Evolutionary conservation across 2,888 invertebrate species (phyloP), one percentile per base, ranked within the genome.

Genomic region (Tineola bisselliella): DNA sequence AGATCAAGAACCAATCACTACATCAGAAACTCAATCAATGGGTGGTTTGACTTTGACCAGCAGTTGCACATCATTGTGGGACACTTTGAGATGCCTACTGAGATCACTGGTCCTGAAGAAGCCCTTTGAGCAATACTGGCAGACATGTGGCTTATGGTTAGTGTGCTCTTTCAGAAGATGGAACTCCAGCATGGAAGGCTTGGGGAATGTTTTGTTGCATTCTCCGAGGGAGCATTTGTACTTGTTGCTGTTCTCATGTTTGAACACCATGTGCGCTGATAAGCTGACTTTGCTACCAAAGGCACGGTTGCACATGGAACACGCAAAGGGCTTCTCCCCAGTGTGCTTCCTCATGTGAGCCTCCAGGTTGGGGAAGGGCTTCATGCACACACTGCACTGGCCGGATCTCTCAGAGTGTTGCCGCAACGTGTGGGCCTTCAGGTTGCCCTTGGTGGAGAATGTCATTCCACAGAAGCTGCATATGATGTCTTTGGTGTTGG

Each of bases 321-420:
- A 88, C 0, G 69, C 64, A 65, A 76, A 84, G 0, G 84, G 84
- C 54, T 77, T 88, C 64, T 89, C 89, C 0, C 89, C 90, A 0
- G 88, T 89, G 64, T 90, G 90, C 63, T 87, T 87, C 0, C 87
- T 73, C 88, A 89, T 88, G 64, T 90, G 90, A 0, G 81, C 84
- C 59, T 84, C 86, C 13, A 90, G 66, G 66, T 90, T 87, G 0
- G 89, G 79, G 65, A 87, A 89, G 6, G 84, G 80, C 67, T 89
- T 90, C 8, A 78, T 68, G 66, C 90, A 90, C 6, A 88, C 67
- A 0, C 70, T 72, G 66, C 90, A 90, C 4, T 82, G 73, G 0
- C 89, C 89, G 0, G 90, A 89, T 61, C 81, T 79, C 61, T 89
- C 89, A 0, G 89, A 89, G 62, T 90, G 90, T 59, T 88, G 86